Conservation (phyloP, 2,888 invertebrate genomes). For the Hirtodrosophila cameraria region DNA sequence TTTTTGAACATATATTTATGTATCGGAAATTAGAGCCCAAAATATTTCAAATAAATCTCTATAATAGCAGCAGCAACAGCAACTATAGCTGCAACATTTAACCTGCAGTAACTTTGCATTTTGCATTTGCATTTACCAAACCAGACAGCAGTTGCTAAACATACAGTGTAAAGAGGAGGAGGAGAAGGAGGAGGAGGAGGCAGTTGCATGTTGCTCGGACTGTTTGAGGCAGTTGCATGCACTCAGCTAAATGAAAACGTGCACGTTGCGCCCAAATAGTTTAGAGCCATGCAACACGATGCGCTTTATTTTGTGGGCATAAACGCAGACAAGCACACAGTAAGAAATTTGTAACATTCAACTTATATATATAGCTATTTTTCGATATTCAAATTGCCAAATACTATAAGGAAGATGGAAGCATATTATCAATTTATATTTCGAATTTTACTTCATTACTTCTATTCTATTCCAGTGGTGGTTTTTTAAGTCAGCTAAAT, state of each 20-base stretch:
- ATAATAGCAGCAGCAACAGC: conserved; percentile 38
- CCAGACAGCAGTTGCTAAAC: conserved; percentile 1
- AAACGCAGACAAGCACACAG: no score
- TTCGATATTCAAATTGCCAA: no score
- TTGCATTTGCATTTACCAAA: conserved; percentile 34
- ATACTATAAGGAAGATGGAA: no score
- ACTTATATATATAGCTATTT: no score
- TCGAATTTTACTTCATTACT: no score
- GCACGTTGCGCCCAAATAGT: conserved; percentile 72
- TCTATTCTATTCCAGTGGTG: no score
- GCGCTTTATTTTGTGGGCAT: conserved; percentile 56
- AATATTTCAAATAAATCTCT: conserved; percentile 60
- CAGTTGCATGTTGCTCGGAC: conserved; percentile 16
- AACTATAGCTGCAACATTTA: conserved; percentile 29
- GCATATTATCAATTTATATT: no score
- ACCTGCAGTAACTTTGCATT: conserved; percentile 38
- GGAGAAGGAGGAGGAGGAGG: conserved; percentile 8
- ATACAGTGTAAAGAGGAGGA: no score
- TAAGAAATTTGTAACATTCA: no score
- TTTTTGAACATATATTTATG: conserved; percentile 49
- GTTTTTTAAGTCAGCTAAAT: no score
- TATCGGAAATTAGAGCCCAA: conserved; percentile 32
- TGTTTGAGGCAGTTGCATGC: conserved; percentile 58
- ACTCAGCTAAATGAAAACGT: conserved; percentile 79
- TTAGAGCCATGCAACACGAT: conserved; percentile 62